A percentile compares a stretch with the other conserved stretches of the same genome.
These are phyloP conservation scores for Drosophila yooni DNA, from an alignment of 2,888 invertebrate genomes.

Conservation along the genomic window DNA sequence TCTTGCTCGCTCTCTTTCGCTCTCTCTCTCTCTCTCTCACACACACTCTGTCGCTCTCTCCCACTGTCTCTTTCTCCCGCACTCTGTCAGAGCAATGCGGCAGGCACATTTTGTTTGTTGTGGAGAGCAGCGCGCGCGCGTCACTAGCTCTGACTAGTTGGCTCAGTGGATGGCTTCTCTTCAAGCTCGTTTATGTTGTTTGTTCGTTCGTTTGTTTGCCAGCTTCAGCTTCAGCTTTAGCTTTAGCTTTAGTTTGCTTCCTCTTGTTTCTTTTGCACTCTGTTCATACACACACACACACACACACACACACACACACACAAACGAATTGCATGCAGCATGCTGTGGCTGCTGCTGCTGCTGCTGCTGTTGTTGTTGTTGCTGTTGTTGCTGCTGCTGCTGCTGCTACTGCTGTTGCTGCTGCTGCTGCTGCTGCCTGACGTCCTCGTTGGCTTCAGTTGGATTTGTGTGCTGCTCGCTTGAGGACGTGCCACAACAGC, in stretches of 20 bases:
- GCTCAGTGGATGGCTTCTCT: conserved; percentile 38
- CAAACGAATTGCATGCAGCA: conserved; percentile 46
- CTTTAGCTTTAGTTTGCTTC: conserved; percentile 41
- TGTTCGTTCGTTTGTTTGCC: conserved; percentile 56
- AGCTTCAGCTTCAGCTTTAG: conserved; percentile 50
- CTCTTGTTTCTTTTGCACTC: conserved; percentile 66
- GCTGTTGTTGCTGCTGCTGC: conserved; percentile 9
- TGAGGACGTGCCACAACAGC: conserved; percentile 67
- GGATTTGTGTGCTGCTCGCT: conserved; percentile 71
- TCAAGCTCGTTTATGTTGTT: conserved; percentile 51
- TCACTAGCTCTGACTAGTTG: conserved; percentile 63
- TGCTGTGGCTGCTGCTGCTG: conserved; percentile 32
- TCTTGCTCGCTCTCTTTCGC: background rate
- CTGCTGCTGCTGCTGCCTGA: conserved; percentile 38
- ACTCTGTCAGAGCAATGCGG: conserved; percentile 1
- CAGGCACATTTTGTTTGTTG: conserved; percentile 50
- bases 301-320: conserved; percentile 21
- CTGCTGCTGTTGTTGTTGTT: conserved; percentile 3
- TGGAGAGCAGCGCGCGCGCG: conserved; percentile 71
- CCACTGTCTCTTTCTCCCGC: background rate
- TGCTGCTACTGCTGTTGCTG: conserved; percentile 30
- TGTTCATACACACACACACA: conserved; percentile 41
- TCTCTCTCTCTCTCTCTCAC: background rate
- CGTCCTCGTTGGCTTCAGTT: conserved; percentile 61
- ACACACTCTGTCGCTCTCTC: too few relatives aligned